Base-by-base conservation (phyloP, 1,140 invertebrate species). In the Lordiphosa mommai region DNA sequence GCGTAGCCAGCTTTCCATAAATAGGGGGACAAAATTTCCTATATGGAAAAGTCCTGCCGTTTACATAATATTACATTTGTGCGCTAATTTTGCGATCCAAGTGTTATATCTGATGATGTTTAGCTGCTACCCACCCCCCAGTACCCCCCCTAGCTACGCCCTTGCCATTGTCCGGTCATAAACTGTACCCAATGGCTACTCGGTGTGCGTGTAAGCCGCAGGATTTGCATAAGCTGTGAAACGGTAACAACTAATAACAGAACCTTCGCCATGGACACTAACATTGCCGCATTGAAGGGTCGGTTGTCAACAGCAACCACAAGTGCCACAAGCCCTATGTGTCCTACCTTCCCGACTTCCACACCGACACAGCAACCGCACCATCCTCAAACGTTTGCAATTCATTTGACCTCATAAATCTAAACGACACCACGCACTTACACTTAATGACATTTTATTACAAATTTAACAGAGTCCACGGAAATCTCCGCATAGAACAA, bases 361-460 rank as follows among this genome's bases (percentile, higher is more conserved):
- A 49, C 46, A 48, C 44, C 23, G 14, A 20, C 14, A 36, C 13
- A 29, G 14, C 32, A 49, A n/a, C n/a, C 30, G 20, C 13, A 17
- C 32, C 43, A 44, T 43, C 32, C n/a, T 4, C 27, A 7, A 36
- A 6, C 43, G 46, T 36, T 48, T 34, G 51, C 37, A 48, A 65
- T 61, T 61, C 67, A 71, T 52, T 66, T 43, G 46, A 37, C 36
- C 49, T 41, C 56, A 80, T 80, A 82, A 80, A 80, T 80, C 76
- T 66, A 61, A 67, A 51, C 50, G 64, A 33, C 52, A 47, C 46
- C 57, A 51, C 60, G 56, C 72, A 58, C 55, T 63, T 51, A 66
- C 58, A 47, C 76, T 74, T 80, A 80, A 80, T 82, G 70, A 67
- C 74, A 67, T 71, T 80, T 80, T 82, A 80, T 80, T 70, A 82